phyloP scores from a whole-genome alignment of 2,888 invertebrate genomes.

The Osmoderma eremita region DNA sequence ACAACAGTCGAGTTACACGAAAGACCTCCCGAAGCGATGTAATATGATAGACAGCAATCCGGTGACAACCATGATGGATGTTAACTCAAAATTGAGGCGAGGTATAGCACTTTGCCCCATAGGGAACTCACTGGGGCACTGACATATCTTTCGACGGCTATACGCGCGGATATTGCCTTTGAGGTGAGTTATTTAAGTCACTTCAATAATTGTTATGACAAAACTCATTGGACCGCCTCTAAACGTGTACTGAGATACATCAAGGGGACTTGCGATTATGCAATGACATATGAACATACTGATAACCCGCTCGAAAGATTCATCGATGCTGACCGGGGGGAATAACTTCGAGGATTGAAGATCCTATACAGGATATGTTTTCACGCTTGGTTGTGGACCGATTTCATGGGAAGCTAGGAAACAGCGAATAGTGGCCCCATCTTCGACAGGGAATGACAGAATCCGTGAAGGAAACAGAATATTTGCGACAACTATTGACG shows the following conservation, averaged over 20 bases:
- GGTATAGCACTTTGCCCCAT: constrained; percentile 17
- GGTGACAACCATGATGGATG: constrained; percentile 48
- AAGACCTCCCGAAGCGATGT: constrained; percentile 49
- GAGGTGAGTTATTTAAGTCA: constrained; percentile 47
- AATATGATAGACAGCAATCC: constrained; percentile 51
- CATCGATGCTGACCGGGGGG: constrained; percentile 47
- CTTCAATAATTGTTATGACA: constrained; percentile 45
- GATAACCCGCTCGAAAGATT: constrained; percentile 9
- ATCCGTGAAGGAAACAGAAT: constrained; percentile 38
- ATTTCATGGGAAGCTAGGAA: constrained; percentile 33
- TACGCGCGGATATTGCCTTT: constrained; percentile 48
- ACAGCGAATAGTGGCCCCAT: constrained; percentile 35
- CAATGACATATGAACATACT: background rate
- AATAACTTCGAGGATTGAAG: constrained; percentile 42
- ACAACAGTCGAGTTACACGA: constrained; percentile 49
- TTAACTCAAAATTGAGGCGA: constrained; percentile 21
- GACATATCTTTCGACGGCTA: constrained; percentile 45
- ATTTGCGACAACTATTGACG: constrained; percentile 27
- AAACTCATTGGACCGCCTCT: background rate
- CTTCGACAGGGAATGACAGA: constrained; percentile 26
- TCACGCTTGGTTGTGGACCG: constrained; percentile 25
- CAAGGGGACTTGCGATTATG: background rate
- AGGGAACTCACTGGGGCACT: constrained; percentile 44
- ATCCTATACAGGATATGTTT: constrained; percentile 45
- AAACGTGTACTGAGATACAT: constrained; percentile 2